Evolutionary conservation across 2,113 vertebrate species (phyloP), one percentile per base, ranked within the genome.

Genomic region (Thamnaconus septentrionalis): DNA sequence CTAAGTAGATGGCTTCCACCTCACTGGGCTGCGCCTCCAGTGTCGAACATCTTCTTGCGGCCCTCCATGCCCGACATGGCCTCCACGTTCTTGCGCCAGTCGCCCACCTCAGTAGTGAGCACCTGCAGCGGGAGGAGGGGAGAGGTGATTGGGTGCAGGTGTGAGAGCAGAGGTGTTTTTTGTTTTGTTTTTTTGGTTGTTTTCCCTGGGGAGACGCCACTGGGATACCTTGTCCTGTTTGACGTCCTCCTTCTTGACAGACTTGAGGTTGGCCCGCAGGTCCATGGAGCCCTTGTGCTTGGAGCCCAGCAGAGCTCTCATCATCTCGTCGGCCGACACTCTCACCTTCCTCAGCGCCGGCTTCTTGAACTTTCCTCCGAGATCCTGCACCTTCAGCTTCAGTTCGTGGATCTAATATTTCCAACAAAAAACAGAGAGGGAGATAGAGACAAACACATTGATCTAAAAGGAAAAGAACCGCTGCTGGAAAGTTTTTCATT

Each of bases 201-300:
- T 31, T 31, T 31, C 18, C 18, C 18, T 31, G 1, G 2, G 18
- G 18, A 31, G 18, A 31, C 18, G 18, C 18, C 18, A 31, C 18
- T 31, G 18, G 8, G 44, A 42, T 66, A 88, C 88, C 88, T 90
- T 98, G 89, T 99, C 97, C 0, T 83, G 78, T 82, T 93, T 93
- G 68, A 94, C 94, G 75, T 99, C 97, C 75, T 98, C 97, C 80
- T 99, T 99, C 93, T 99, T 99, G 73, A 99, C 97, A 12, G 97
- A 98, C 85, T 99, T 99, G 41, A 99, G 93, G 87, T 98, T 98
- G 73, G 95, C 93, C 66, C 97, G 82, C 8, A 99, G 92, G 46
- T 99, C 97, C 97, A 99, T 96, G 48, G 97, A 98, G 60, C 97
- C 95, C 67, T 99, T 99, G 91, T 99, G 97, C 85, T 99, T 99